phyloP scores from a whole-genome alignment of 2,888 invertebrate species.

The Trachelus tabidus region DNA sequence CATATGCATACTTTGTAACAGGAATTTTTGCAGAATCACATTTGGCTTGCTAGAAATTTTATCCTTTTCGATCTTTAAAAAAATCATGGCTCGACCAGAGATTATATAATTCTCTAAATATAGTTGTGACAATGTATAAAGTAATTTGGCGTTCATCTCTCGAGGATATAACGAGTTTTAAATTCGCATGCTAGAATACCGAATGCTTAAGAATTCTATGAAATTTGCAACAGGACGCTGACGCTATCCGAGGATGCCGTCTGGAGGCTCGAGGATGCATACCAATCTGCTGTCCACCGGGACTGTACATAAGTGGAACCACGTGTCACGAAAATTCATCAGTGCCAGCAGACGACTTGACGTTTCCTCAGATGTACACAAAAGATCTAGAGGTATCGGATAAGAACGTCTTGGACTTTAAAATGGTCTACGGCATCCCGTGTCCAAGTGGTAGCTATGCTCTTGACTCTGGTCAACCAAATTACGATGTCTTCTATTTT shows the following conservation, averaged over 20 bases:
- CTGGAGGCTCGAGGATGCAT: constrained; percentile 16
- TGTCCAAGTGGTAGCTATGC: constrained; percentile 37
- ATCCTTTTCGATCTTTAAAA: too few relatives aligned
- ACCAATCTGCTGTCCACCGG: constrained; percentile 44
- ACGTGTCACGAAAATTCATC: constrained; percentile 23
- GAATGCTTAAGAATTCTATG: neutral
- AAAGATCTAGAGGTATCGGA: constrained; percentile 24
- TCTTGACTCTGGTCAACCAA: constrained; percentile 24
- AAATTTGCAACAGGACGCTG: neutral
- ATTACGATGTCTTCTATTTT: constrained; percentile 39
- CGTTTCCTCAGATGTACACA: constrained; percentile 29
- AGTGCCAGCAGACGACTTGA: constrained; percentile 16
- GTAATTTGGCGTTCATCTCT: neutral
- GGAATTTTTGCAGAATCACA: too few relatives aligned
- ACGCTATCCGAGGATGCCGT: neutral
- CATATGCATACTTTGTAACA: too few relatives aligned
- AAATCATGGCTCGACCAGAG: too few relatives aligned
- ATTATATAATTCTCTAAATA: too few relatives aligned
- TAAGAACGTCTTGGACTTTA: constrained; percentile 26
- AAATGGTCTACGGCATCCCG: constrained; percentile 32
- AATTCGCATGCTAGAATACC: neutral
- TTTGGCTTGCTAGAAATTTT: too few relatives aligned
- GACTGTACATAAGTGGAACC: constrained; percentile 26
- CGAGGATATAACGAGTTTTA: neutral
- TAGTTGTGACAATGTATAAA: neutral